Base-by-base conservation (phyloP, 2,113 vertebrate genomes). In the Mustelus asterias region DNA sequence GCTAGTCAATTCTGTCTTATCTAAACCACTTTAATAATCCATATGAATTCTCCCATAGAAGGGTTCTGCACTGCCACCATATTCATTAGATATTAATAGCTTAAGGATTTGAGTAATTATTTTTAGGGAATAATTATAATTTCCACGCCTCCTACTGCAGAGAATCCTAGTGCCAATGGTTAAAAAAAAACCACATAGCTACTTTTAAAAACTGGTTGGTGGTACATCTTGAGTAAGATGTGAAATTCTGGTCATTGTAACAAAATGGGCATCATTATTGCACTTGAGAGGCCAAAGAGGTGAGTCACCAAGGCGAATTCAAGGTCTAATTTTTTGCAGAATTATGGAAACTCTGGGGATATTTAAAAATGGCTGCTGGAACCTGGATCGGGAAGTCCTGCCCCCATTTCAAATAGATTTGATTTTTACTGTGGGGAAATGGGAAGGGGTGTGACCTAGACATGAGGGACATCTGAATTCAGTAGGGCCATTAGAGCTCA, bases 81-180 rank as follows among this genome's bases (percentile, higher is more conserved):
- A 18, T 16, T 60, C 88, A 90, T 90, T 90, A 60, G 9, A 54
- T 90, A 60, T 54, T 60, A 90, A 90, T 54, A 90, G 11, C 58
- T 90, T 90, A 90, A 90, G 54, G 48, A 33, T 29, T 60, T 89
- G 86, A 58, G 29, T 89, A 58, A 89, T 89, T 89, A 24, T 88
- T 89, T 48, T 33, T 63, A 29, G 58, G 58, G 88, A 60, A n/a
- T 60, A 90, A 90, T 90, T 90, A 33, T 60, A 60, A 29, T 54
- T 58, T 90, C 58, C 88, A 58, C 60, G 54, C 88, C 54, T 60
- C 29, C 54, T 60, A 6, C 26, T 60, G 16, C 29, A 89, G 48
- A 58, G 26, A 89, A 58, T 89, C 22, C 26, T 58, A 60, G 24
- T 29, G 86, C 24, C 41, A 86, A 86, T 22, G 18, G 24, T 72